Evolutionary conservation across 1,140 invertebrate genomes (phyloP).

Genomic region (Epicauta chinensis): DNA sequence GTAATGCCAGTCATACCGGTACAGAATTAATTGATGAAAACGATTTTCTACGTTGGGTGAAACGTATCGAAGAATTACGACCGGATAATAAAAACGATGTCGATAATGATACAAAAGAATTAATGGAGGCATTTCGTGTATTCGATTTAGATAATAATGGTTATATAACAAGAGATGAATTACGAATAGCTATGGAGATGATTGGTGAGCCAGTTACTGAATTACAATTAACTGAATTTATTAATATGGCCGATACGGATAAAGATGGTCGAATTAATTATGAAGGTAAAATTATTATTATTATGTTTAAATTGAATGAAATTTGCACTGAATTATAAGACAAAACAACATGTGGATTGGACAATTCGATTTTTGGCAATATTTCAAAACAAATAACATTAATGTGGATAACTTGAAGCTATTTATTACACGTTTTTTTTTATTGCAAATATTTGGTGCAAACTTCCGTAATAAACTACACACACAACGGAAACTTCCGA

Average conservation of each 20-base stretch:
- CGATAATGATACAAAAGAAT: conserved; percentile 60
- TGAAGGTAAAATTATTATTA: conserved; percentile 51
- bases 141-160: conserved; percentile 73
- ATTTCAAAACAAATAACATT: too few species aligned
- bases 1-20: conserved; percentile 63
- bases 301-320: too few species aligned
- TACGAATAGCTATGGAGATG: conserved; percentile 67
- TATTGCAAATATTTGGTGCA: not conserved
- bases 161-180: conserved; percentile 68
- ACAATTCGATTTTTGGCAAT: too few species aligned
- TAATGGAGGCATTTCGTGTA: conserved; percentile 69
- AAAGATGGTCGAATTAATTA: conserved; percentile 72
- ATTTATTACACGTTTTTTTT: too few species aligned
- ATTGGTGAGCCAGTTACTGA: conserved; percentile 70
- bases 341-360: not conserved
- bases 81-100: conserved; percentile 54
- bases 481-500: too few species aligned
- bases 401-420: too few species aligned
- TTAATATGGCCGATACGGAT: conserved; percentile 65
- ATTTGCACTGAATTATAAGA: too few species aligned
- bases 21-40: conserved; percentile 58
- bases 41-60: conserved; percentile 65
- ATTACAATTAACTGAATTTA: conserved; percentile 61
- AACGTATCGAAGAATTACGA: conserved; percentile 58
- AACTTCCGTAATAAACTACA: too few species aligned